Base-by-base conservation (phyloP, 2,113 vertebrate genomes). In the Caracal caracal region DNA sequence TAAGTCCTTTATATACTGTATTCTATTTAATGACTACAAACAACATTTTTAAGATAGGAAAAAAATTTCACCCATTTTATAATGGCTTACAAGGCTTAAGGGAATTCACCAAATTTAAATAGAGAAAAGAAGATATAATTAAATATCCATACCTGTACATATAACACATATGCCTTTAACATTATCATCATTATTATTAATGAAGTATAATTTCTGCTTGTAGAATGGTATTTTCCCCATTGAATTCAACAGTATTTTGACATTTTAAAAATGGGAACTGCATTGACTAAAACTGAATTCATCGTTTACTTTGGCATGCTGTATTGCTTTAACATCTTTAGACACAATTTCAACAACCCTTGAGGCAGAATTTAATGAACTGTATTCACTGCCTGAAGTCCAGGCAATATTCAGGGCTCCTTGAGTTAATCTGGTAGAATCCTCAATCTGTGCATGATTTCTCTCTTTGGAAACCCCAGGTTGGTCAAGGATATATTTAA, bases 301-400 rank as follows among this genome's bases (percentile, higher is more conserved):
- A 66, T 94, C 88, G 80, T 86, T 95, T 93, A 26, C 19, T 73
- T 80, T 88, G 79, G 28, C 56, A 84, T 51, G 26, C 79, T 92
- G 40, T 76, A 33, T 61, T 89, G 75, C 53, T 37, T 90, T 93
- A 93, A 97, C 75, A 40, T 87, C 73, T 89, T 93, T 84, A 89
- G 82, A 94, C 79, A 92, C 13, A 93, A 24, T 92, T 95, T 93
- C 37, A 95, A 56, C n/a, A 93, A 93, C n/a, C 53, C 95, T 95
- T 49, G 20, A 76, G 95, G 96, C 94, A 97, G 90, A 96, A 96
- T 97, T 98, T 97, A 95, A 97, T 96, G 93, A 97, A 92, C 53
- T 95, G 80, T 53, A 73, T 93, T 96, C 95, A 79, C 61, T 94
- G 24, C 68, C 40, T 71, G 12, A 87, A 94, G 63, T 92, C 24